A percentile compares a stretch with the other conserved stretches of the same genome.
Conservation (phyloP, 2,797 vertebrate species). For the Poecile montanus region DNA sequence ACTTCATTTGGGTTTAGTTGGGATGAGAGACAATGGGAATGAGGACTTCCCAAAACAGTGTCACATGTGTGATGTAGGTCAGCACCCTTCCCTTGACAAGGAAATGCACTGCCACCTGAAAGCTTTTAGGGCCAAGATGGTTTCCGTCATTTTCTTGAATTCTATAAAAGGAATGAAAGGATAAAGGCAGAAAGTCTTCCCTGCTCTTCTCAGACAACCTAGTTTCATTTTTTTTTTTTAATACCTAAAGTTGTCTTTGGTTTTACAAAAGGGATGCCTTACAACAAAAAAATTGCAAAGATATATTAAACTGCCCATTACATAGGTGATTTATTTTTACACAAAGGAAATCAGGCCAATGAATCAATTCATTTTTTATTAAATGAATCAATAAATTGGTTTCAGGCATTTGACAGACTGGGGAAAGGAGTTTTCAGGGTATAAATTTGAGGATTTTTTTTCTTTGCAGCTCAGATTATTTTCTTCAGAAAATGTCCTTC, state of each 20-base stretch:
- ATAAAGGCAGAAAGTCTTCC: neutral
- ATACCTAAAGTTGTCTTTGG: neutral
- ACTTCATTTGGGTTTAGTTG: neutral
- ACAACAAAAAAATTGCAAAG: neutral
- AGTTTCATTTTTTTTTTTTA: neutral
- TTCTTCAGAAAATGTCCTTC: neutral
- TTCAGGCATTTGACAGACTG: neutral
- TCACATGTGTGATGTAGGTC: rapidly evolving
- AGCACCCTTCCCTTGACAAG: neutral
- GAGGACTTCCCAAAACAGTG: neutral
- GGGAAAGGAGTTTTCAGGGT: neutral
- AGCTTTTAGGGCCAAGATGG: neutral
- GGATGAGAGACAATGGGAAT: neutral
- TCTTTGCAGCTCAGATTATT: neutral
- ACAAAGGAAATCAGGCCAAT: neutral
- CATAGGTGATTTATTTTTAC: neutral
- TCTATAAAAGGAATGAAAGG: neutral
- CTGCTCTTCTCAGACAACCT: neutral
- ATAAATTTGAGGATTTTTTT: neutral
- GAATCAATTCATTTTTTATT: neutral
- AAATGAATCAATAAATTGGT: neutral
- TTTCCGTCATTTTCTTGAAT: neutral
- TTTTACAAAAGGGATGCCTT: neutral
- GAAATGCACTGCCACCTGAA: neutral
- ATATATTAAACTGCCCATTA: neutral